Conservation (phyloP, 2,113 vertebrate species). For the Lonchura striata region DNA sequence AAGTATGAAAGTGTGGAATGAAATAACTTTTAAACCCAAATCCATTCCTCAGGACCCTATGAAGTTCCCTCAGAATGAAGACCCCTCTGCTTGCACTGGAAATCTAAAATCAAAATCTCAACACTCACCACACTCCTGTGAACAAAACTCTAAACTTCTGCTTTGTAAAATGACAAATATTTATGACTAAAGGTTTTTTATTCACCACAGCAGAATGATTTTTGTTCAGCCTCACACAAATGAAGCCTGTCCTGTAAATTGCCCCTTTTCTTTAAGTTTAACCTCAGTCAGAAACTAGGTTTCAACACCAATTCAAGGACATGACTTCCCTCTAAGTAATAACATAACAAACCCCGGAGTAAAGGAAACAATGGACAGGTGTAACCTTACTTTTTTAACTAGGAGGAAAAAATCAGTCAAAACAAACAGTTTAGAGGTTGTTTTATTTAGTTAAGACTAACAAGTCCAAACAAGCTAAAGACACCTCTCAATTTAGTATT, state of each 20-base stretch:
- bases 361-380: constrained; percentile 22
- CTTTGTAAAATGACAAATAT: not conserved
- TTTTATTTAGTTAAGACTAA: not conserved
- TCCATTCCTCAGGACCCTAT: not conserved
- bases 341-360: not conserved
- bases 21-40: not conserved
- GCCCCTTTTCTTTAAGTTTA: not conserved
- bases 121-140: not conserved
- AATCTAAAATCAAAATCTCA: not conserved
- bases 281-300: not conserved
- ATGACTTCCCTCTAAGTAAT: not conserved
- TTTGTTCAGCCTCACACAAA: not conserved
- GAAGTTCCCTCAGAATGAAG: not conserved
- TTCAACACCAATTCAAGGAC: not conserved
- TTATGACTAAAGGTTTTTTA: not conserved
- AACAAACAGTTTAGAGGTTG: not conserved
- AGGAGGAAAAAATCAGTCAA: not conserved
- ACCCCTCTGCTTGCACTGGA: not conserved
- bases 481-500: not conserved
- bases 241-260: not conserved
- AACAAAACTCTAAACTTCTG: not conserved
- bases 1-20: not conserved
- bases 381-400: not conserved
- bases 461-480: not conserved
- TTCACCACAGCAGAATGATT: not conserved